phyloP scores from a whole-genome alignment of 2,797 vertebrate genomes.

The Atherinosoma microstoma region DNA sequence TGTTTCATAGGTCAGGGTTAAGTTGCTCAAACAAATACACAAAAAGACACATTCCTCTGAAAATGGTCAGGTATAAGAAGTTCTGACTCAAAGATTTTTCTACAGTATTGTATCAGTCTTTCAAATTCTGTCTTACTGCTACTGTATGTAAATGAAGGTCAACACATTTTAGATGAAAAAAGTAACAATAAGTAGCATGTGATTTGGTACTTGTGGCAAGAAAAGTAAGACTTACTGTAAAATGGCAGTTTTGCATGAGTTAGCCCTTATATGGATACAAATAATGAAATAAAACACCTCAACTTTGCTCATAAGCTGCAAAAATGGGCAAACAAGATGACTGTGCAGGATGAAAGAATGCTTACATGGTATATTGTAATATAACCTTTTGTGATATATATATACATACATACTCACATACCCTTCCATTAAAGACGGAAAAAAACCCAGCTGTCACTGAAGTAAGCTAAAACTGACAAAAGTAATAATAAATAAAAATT shows the following conservation, averaged over 20 bases:
- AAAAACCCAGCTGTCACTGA: no score
- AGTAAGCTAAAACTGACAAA: no score
- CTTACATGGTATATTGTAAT: no score
- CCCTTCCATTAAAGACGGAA: no score
- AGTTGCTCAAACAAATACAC: background rate
- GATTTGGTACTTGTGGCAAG: background rate
- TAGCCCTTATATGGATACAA: background rate
- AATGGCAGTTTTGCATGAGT: background rate
- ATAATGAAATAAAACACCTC: background rate
- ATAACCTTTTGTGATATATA: no score
- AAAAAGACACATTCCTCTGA: background rate
- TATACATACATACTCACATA: no score
- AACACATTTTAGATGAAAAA: background rate
- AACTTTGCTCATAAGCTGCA: background rate
- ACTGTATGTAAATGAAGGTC: background rate
- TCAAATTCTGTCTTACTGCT: background rate
- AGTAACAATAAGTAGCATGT: background rate
- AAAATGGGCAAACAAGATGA: background rate
- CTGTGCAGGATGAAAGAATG: background rate
- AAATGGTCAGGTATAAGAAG: background rate
- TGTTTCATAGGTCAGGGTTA: background rate
- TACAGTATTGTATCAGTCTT: background rate
- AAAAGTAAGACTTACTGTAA: background rate
- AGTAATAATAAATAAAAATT: no score
- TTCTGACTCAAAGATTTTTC: background rate